Conservation (phyloP, 2,113 vertebrate species). For the Porphyrio hochstetteri region DNA sequence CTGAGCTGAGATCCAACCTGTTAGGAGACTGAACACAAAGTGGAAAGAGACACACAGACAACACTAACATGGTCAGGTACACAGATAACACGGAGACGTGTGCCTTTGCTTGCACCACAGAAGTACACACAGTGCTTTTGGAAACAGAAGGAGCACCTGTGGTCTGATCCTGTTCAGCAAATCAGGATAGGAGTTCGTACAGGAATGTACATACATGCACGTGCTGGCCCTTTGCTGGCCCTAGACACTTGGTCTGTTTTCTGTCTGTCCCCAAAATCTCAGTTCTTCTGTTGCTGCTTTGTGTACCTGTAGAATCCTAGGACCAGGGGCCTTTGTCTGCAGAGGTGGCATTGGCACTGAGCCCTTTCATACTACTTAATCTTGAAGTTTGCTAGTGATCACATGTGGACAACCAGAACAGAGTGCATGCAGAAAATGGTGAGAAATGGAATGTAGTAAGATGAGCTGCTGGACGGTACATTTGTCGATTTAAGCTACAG, state of each 20-base stretch:
- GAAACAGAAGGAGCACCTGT: accelerated
- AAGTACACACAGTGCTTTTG: neutral
- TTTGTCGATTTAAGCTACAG: neutral
- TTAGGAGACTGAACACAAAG: neutral
- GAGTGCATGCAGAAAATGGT: neutral
- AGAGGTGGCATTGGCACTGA: neutral
- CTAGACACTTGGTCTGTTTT: neutral
- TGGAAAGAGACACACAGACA: neutral
- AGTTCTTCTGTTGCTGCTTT: accelerated
- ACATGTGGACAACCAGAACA: neutral
- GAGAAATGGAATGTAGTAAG: neutral
- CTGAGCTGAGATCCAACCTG: neutral
- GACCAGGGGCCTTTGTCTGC: neutral
- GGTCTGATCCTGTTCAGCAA: neutral
- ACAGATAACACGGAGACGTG: neutral
- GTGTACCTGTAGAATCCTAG: neutral
- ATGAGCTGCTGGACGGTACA: neutral
- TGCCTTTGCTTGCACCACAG: neutral
- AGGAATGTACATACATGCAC: neutral
- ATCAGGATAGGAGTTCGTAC: neutral
- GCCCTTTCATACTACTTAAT: neutral
- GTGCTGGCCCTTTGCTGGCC: neutral
- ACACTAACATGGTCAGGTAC: neutral
- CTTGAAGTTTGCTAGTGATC: neutral
- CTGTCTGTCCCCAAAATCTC: neutral